Base-by-base conservation (phyloP, 1,140 invertebrate genomes). In the Drosophila pectinifera region DNA sequence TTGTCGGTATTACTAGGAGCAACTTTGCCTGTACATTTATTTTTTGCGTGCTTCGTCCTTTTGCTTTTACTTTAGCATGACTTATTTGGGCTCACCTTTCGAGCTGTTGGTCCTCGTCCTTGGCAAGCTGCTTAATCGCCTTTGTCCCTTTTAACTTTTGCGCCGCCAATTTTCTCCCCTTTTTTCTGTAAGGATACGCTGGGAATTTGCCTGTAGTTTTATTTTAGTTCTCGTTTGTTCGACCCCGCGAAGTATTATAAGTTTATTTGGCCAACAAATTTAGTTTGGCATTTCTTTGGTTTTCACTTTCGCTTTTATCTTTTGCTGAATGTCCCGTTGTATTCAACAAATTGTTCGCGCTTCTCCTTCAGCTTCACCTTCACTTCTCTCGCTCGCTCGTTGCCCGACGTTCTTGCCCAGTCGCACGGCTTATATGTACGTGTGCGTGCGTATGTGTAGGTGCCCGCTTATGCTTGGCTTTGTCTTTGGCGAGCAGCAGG, bases 101-200 rank as follows among this genome's bases (percentile, higher is more conserved):
- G 58, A 57, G 58, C 51, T 74, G 61, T 64, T 64, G 53, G 54
- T 57, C 57, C 62, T 77, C 73, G 55, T 81, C 63, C 73, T 78
- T 56, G 73, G 73, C 73, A 67, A 67, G 61, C 61, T 80, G 64
- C 72, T 86, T 86, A 88, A 88, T 79, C 83, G 83, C 69, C 79
- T 86, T 86, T 86, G 83, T 86, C 75, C 83, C 74, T 86, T 88
- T 88, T 88, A 86, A 86, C 83, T 86, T 86, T 76, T 88, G 79
- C 79, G 83, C 75, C 83, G 83, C 83, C 84, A 88, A 88, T 84
- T 78, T 82, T 86, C 69, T 78, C 62, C 67, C 58, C 58, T 48
- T 78, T 64, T 69, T 51, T 38, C 18, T 36, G 54, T 70, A 34
- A 24, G 36, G 55, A 48, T 31, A 41, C 51, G 22, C 22, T 74